Evolutionary conservation across 2,113 vertebrate genomes (phyloP).

Genomic region (Stigmatopora argus): DNA sequence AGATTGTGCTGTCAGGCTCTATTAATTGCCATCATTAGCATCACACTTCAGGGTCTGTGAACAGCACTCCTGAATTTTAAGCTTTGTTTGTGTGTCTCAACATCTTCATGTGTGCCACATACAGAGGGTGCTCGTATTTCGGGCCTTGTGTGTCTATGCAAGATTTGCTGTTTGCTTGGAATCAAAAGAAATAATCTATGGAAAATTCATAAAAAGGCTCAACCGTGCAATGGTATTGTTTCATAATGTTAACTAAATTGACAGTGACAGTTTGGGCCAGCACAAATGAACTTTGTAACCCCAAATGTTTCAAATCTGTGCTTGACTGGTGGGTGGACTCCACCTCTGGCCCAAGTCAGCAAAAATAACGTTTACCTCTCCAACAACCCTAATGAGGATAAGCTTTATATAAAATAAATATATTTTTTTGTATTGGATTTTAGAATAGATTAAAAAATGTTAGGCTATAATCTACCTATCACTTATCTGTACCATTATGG

Average conservation of each 20-base stretch:
- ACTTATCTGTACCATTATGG: no score
- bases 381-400: not conserved
- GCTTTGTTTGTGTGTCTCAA: conserved; percentile 34
- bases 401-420: not conserved
- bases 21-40: conserved; percentile 99
- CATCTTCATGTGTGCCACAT: conserved; percentile 1
- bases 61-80: conserved; percentile 66
- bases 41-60: conserved; percentile 83
- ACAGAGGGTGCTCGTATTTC: not conserved
- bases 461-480: no score
- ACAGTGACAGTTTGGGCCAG: not conserved
- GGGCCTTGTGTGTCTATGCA: not conserved
- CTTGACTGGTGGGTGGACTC: not conserved
- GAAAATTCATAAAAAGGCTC: not conserved
- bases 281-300: not conserved
- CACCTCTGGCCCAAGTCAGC: not conserved
- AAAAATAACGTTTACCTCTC: not conserved
- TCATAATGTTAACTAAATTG: not conserved
- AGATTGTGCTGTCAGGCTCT: conserved; percentile 99
- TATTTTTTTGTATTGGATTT: not conserved
- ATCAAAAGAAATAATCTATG: not conserved
- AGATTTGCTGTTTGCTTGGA: not conserved
- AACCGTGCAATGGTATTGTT: not conserved
- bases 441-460: no score
- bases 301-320: not conserved